Base-by-base conservation (phyloP, 2,797 vertebrate species). In the Platyrinchus mystaceus region DNA sequence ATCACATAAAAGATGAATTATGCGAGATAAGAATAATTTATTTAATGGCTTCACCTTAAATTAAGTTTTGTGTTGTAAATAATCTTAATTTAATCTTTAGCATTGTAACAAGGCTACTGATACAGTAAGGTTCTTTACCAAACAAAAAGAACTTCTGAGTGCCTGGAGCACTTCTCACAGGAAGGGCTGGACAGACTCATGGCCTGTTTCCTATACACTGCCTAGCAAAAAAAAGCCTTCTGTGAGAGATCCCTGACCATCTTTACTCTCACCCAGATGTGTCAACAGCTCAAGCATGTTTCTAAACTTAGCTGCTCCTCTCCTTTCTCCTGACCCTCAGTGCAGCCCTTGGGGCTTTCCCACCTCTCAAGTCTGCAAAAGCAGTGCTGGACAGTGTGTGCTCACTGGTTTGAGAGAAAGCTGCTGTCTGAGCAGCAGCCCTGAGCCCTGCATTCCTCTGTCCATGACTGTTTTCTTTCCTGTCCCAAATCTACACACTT, bases 11-110 rank as follows among this genome's bases (percentile, higher is more conserved):
- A 7, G 7, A 69, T 63, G 78, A 89, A 50, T 26, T 23, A 64
- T 66, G 88, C 89, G 76, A 87, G 64, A 91, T 12, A 39, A 60
- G 46, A 92, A 87, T 77, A 67, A 92, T 34, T 70, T 85, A 74
- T 93, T 88, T 91, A 91, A 87, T 66, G 60, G 53, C 41, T 47
- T 84, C 37, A 15, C 60, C 64, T 36, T 84, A 92, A 90, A 95
- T 84, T 91, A 95, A 90, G 26, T 55, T 22, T 64, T 70, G 32
- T 70, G 46, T 93, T 69, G 64, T 24, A 59, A 16, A 10, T 68
- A 66, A 64, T 46, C 23, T 34, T 34, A 46, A 77, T 44, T 46
- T 70, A 46, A 58, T 49, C 30, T 68, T 89, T 55, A 84, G n/a
- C 28, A 18, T 34, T 70, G 67, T 58, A 80, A 53, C 1, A 1